Evolutionary conservation across 1,140 invertebrate genomes (phyloP), one percentile per base, ranked within the genome.

Genomic region (Drosophila tropicalis): DNA sequence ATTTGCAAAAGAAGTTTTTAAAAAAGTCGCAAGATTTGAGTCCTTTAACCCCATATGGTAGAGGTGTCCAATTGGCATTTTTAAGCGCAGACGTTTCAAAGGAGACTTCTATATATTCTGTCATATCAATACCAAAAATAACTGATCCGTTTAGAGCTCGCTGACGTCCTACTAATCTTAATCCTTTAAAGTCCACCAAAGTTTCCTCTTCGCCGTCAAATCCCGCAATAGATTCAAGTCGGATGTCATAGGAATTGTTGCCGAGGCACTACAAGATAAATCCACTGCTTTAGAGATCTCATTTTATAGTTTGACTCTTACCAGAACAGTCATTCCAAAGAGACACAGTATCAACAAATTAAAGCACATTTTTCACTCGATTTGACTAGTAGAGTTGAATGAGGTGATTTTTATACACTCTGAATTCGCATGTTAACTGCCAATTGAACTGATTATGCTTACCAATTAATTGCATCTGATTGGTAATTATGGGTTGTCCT

Each of bases 111-210:
- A 58, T 5, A 9, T 36, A 15, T 5, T 58, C 32, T 3, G 9
- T 19, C 3, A 58, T 4, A 39, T 58, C 34, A 12, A 12, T 5
- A 6, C 0, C 9, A 19, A 1, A 5, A 19, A 12, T 0, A 1
- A 58, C 12, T 1, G 56, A 15, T 19, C 56, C 56, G 2, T 58
- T 58, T 5, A 19, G 0, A 12, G 2, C 15, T 1, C 56, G 56
- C 4, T 58, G 15, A 19, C 56, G 56, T 13, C 56, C 56, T 39
- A 19, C 17, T 36, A 58, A 5, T 58, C 36, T 58, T 3, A 58
- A 2, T 1, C 9, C 3, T 4, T n/a, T 3, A 36, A 10, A 58
- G 29, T 58, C 56, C 1, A n/a, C 3, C n/a, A 36, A 19, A 39
- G 56, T 58, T 58, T 58, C 9, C 56, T 36, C n/a, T 7, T 58